Evolutionary conservation across 2,797 vertebrate genomes (phyloP).

Genomic region (Eulemur rubriventer): DNA sequence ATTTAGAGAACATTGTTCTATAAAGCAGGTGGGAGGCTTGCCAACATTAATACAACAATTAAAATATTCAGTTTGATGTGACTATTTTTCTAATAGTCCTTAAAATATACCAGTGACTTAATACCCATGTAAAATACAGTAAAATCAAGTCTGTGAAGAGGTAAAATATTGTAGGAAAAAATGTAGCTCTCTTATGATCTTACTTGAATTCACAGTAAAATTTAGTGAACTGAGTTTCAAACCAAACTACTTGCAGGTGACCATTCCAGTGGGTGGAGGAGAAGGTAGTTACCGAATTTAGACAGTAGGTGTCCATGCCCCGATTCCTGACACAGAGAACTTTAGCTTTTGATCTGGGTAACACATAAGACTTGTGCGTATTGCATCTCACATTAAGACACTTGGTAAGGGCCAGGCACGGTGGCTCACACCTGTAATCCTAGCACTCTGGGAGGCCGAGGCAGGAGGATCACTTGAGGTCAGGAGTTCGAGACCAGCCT

Average conservation of each 20-base stretch:
- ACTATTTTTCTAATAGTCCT: neutral
- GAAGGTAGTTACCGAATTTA: neutral
- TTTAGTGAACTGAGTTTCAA: neutral
- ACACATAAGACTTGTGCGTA: rapidly evolving
- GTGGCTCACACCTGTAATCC: no score
- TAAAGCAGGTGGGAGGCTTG: neutral
- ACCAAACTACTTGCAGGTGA: neutral
- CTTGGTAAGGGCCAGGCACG: neutral
- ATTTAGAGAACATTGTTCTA: neutral
- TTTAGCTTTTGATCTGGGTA: neutral
- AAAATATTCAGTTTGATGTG: neutral
- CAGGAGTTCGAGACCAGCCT: no score
- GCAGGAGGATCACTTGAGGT: no score
- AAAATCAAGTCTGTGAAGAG: neutral
- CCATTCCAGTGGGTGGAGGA: rapidly evolving
- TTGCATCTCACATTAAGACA: neutral
- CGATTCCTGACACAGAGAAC: neutral
- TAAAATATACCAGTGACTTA: neutral
- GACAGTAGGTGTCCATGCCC: rapidly evolving
- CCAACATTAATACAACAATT: neutral
- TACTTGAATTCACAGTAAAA: neutral
- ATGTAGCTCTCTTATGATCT: neutral
- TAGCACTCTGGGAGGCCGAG: no score
- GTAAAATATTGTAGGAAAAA: neutral
- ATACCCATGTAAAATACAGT: neutral